These are phyloP conservation scores for Lepidocyrtoides sp. DNA, from an alignment of 2,888 invertebrate genomes.

Conservation along the genomic window DNA sequence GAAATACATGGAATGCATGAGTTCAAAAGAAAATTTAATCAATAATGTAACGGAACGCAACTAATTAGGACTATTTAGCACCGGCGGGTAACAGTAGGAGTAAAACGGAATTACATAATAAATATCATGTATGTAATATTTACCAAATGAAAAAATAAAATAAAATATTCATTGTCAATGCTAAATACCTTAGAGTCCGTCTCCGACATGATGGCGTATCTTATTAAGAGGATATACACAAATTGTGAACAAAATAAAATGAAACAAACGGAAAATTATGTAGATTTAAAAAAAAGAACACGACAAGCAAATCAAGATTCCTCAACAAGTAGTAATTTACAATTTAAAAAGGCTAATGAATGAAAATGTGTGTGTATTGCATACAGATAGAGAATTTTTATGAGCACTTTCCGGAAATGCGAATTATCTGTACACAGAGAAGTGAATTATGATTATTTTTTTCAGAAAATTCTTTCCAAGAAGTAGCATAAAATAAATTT, in stretches of 20 bases:
- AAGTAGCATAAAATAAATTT: not conserved
- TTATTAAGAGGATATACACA: not conserved
- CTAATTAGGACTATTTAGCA: slow-evolving; percentile 28
- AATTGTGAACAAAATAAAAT: not conserved
- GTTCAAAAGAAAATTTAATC: slow-evolving; percentile 17
- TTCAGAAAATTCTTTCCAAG: not conserved
- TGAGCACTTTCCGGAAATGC: too few species aligned
- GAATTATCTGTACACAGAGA: too few species aligned
- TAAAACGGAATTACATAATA: slow-evolving; percentile 15
- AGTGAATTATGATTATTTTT: too few species aligned
- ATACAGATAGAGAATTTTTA: too few species aligned
- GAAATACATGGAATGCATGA: slow-evolving; percentile 40
- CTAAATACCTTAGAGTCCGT: slow-evolving; percentile 26
- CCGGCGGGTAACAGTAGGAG: not conserved
- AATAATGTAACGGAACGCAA: slow-evolving; percentile 23
- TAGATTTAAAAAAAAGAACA: not conserved
- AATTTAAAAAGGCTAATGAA: too few species aligned
- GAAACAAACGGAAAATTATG: not conserved
- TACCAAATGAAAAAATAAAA: not conserved
- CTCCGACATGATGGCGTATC: not conserved
- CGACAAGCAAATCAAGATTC: not conserved
- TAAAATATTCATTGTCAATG: slow-evolving; percentile 18
- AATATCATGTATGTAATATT: not conserved
- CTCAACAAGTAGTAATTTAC: too few species aligned
- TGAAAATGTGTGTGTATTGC: too few species aligned